These are phyloP conservation scores for Trachurus trachurus DNA, from an alignment of 2,797 vertebrate genomes.

Conservation along the genomic window DNA sequence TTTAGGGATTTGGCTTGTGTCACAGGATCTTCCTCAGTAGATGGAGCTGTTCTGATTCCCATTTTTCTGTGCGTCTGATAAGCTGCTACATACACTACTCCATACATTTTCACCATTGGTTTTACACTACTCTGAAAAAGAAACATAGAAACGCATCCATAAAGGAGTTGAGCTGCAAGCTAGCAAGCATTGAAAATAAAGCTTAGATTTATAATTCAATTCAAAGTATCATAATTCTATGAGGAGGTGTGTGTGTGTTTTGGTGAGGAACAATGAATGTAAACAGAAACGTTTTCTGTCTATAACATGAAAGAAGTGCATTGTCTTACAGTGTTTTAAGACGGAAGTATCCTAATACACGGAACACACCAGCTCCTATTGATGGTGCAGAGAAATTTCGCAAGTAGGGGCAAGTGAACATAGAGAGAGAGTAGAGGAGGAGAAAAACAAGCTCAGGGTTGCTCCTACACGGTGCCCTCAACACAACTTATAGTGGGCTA, in stretches of 20 bases:
- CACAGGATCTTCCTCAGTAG: background rate
- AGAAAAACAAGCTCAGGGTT: background rate
- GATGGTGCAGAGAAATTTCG: background rate
- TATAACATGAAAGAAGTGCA: background rate
- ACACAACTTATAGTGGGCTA: background rate
- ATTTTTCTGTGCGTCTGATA: background rate
- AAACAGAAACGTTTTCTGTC: background rate
- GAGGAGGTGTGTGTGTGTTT: background rate
- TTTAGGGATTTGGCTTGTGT: background rate
- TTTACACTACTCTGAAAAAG: constrained; percentile 5
- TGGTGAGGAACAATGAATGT: background rate
- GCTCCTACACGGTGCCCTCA: background rate
- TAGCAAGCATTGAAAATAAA: background rate
- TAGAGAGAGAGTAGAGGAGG: background rate
- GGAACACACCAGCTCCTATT: background rate
- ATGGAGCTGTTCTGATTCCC: background rate
- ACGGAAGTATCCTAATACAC: background rate
- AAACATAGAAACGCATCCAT: background rate
- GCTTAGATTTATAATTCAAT: background rate
- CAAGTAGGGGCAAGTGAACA: background rate
- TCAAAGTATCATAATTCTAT: no score
- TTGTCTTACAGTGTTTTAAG: constrained; percentile 4
- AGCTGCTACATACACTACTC: background rate
- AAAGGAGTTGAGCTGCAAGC: background rate
- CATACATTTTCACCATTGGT: background rate